A percentile compares a stretch with the other conserved stretches of the same genome.
phyloP scores from a whole-genome alignment of 2,113 vertebrate genomes.

The Pardalotus punctatus region DNA sequence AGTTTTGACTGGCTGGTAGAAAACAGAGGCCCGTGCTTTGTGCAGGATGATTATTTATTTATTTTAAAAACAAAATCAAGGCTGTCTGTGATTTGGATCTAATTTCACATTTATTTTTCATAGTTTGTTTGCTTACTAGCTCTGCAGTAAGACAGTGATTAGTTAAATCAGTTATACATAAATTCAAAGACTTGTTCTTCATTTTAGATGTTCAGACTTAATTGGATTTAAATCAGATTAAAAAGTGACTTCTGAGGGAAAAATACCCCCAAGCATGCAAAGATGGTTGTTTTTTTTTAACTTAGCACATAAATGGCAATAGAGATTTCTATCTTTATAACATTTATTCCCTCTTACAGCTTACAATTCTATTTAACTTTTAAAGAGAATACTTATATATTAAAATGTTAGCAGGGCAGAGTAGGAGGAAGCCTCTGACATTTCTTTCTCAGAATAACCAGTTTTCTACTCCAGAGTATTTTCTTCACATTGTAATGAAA shows the following conservation, averaged over 20 bases:
- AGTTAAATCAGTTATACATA: slow-evolving; percentile 48
- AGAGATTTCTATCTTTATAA: slow-evolving; percentile 28
- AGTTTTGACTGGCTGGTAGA: background rate
- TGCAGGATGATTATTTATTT: slow-evolving; percentile 12
- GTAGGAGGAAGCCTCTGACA: background rate
- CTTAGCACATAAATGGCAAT: background rate
- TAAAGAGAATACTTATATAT: background rate
- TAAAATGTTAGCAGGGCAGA: background rate
- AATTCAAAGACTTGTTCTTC: slow-evolving; percentile 56
- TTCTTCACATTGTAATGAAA: background rate
- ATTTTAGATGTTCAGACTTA: slow-evolving; percentile 58
- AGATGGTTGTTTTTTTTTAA: slow-evolving; percentile 36
- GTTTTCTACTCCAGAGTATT: background rate
- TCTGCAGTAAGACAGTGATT: background rate
- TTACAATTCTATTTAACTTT: background rate
- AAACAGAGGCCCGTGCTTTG: background rate
- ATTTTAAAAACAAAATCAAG: slow-evolving; percentile 37
- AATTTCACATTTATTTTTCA: slow-evolving; percentile 33
- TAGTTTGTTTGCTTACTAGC: slow-evolving; percentile 25
- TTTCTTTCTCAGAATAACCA: background rate
- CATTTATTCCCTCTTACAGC: slow-evolving; percentile 8
- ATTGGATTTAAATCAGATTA: slow-evolving; percentile 64
- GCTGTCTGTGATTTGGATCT: slow-evolving; percentile 10
- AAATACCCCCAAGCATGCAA: slow-evolving; percentile 38
- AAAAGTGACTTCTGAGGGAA: slow-evolving; percentile 53